phyloP scores from a whole-genome alignment of 1,140 invertebrate species.

The Drosophila orena region DNA sequence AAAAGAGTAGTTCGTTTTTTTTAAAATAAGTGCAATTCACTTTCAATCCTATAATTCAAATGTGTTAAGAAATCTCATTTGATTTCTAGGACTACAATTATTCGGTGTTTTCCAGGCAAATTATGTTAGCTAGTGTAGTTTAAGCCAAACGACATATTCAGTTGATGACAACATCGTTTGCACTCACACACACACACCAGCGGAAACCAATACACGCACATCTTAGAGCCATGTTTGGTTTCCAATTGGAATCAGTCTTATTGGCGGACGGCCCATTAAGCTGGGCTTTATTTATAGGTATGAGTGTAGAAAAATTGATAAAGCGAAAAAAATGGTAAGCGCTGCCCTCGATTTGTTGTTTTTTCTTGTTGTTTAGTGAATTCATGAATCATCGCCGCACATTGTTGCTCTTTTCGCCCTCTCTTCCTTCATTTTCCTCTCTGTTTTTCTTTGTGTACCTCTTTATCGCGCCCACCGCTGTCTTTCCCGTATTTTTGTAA shows the following conservation, averaged over 20 bases:
- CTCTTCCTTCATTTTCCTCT: background rate
- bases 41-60: no score
- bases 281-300: conserved; percentile 19
- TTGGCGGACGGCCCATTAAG: conserved; percentile 43
- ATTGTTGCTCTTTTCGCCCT: conserved; percentile 30
- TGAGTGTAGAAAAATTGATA: conserved; percentile 45
- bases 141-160: conserved; percentile 53
- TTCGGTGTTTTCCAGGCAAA: background rate
- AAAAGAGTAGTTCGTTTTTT: no score
- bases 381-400: conserved; percentile 35
- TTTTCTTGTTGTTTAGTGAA: conserved; percentile 3
- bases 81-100: background rate
- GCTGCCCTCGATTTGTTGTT: conserved; percentile 51
- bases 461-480: conserved; percentile 15
- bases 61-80: background rate
- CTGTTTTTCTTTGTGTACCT: conserved; percentile 3
- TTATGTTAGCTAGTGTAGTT: conserved; percentile 23
- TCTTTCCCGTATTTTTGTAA: conserved; percentile 12
- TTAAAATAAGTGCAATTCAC: no score
- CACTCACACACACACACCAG: conserved; percentile 11
- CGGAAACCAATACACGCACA: conserved; percentile 35
- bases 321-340: conserved; percentile 62
- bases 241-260: conserved; percentile 59
- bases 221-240: conserved; percentile 41
- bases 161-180: conserved; percentile 74